Conservation (phyloP, 2,888 invertebrate genomes). For the Luperina testacea region DNA sequence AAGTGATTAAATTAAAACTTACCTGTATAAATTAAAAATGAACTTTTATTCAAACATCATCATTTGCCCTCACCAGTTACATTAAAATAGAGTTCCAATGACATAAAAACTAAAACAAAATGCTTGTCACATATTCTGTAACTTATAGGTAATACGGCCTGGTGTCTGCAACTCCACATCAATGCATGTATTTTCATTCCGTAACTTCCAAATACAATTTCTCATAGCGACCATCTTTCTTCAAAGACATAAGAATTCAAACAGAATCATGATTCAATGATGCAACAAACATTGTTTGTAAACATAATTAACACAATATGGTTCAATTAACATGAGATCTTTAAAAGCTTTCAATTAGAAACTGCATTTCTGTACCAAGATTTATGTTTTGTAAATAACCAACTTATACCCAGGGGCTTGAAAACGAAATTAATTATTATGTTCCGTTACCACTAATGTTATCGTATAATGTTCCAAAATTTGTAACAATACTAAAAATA, state of each 20-base stretch:
- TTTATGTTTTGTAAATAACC: neutral
- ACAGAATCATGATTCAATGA: conserved; percentile 29
- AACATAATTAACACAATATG: conserved; percentile 23
- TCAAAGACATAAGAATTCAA: neutral
- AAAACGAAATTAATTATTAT: too few relatives aligned
- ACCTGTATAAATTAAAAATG: neutral
- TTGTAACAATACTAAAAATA: too few relatives aligned
- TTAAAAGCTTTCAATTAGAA: conserved; percentile 34
- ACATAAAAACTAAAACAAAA: neutral
- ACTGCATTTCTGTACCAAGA: conserved; percentile 10
- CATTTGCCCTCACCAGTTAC: neutral
- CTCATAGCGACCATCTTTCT: neutral
- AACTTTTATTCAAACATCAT: neutral
- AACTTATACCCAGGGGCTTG: neutral
- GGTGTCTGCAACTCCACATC: too few relatives aligned
- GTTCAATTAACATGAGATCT: conserved; percentile 27
- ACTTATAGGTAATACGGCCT: neutral
- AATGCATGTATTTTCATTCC: too few relatives aligned
- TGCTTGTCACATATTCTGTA: neutral
- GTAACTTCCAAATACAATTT: neutral
- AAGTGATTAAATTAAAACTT: neutral
- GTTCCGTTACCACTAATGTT: too few relatives aligned
- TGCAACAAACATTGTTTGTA: conserved; percentile 19
- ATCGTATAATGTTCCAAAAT: too few relatives aligned
- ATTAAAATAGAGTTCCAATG: too few relatives aligned